Conservation (phyloP, 2,113 vertebrate species). For the Ctenodactylus gundi region DNA sequence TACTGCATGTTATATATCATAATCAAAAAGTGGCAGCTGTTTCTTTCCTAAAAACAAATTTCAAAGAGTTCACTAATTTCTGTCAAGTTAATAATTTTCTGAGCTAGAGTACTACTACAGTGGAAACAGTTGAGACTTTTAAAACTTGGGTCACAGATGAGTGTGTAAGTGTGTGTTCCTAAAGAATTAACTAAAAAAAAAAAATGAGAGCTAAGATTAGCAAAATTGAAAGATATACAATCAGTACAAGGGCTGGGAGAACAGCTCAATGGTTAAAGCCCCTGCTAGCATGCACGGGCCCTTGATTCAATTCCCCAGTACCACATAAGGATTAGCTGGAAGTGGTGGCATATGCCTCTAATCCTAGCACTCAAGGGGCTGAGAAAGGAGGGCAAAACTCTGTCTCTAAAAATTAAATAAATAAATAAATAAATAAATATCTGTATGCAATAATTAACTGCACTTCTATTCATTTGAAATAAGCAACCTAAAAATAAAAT, state of each 20-base stretch:
- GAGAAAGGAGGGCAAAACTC: too few relatives aligned
- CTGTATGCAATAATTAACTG: too few relatives aligned
- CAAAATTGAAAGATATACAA: background rate
- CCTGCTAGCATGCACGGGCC: too few relatives aligned
- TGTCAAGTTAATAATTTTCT: background rate
- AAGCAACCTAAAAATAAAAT: constrained; percentile 26
- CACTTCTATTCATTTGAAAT: constrained; percentile 8
- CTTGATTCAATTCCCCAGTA: too few relatives aligned
- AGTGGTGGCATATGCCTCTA: too few relatives aligned
- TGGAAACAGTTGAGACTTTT: background rate
- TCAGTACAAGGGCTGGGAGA: too few relatives aligned
- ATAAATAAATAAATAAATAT: too few relatives aligned
- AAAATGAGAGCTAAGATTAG: background rate
- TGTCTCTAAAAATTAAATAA: too few relatives aligned
- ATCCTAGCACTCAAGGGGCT: too few relatives aligned
- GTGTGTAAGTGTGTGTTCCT: background rate
- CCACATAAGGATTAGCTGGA: too few relatives aligned
- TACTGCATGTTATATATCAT: background rate
- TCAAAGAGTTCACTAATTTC: constrained; percentile 23
- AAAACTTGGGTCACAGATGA: background rate
- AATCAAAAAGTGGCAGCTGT: constrained; percentile 1
- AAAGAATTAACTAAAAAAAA: background rate
- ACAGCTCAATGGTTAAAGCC: too few relatives aligned
- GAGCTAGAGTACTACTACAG: background rate
- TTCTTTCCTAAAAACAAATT: constrained; percentile 44